phyloP scores from a whole-genome alignment of 2,888 invertebrate genomes.

The Drosophila algonquin region DNA sequence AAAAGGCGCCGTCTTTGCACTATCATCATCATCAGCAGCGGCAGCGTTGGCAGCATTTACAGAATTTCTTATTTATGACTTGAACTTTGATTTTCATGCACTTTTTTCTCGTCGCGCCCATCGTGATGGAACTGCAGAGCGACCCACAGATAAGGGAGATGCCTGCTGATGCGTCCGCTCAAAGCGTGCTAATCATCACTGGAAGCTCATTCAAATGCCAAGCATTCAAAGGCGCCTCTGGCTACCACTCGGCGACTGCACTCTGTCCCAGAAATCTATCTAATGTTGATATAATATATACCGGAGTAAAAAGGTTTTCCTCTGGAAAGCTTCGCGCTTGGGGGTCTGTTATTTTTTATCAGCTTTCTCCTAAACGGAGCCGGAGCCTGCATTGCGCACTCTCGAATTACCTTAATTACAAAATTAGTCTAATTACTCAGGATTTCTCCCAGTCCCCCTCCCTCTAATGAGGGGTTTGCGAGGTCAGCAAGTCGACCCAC shows the following conservation, averaged over 20 bases:
- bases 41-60: constrained; percentile 17
- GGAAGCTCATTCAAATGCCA: not conserved
- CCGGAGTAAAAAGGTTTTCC: not conserved
- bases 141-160: not conserved
- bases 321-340: not conserved
- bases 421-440: constrained; percentile 72
- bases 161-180: not conserved
- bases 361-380: constrained; percentile 35
- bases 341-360: not conserved
- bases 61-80: constrained; percentile 71
- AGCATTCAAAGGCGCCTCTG: not conserved
- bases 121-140: not conserved
- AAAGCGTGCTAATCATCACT: not conserved
- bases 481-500: constrained; percentile 51
- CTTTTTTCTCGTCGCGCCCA: constrained; percentile 6
- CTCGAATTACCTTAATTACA: constrained; percentile 69
- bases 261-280: not conserved
- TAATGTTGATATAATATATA: not conserved
- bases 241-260: not conserved
- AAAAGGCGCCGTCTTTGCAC: constrained; percentile 69
- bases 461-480: constrained; percentile 35
- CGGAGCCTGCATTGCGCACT: constrained; percentile 32
- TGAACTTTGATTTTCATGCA: constrained; percentile 65
- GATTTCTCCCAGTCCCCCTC: constrained; percentile 46
- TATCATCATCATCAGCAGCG: constrained; percentile 50